These are phyloP conservation scores for Aphelinus certus DNA, from an alignment of 1,140 invertebrate genomes.

Conservation along the genomic window DNA sequence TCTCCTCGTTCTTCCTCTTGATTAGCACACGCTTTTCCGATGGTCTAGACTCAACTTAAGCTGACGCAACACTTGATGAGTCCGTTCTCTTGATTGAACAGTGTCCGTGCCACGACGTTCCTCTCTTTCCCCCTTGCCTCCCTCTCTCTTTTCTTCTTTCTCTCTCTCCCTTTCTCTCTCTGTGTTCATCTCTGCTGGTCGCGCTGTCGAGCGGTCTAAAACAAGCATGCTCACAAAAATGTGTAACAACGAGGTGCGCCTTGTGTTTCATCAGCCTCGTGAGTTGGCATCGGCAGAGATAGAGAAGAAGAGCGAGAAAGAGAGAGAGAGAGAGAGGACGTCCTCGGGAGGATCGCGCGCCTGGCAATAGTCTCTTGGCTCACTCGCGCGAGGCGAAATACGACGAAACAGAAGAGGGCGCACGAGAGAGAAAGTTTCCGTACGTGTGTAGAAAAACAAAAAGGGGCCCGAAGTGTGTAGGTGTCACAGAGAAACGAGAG, in stretches of 20 bases:
- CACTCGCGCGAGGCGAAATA: too few relatives aligned
- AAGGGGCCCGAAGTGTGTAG: constrained; percentile 47
- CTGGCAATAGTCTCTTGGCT: too few relatives aligned
- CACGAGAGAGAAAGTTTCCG: too few relatives aligned
- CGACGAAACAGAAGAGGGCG: too few relatives aligned
- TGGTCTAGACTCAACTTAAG: too few relatives aligned
- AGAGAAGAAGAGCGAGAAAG: background rate
- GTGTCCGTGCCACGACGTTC: background rate
- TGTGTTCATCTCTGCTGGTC: background rate
- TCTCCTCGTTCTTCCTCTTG: background rate
- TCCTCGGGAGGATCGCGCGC: background rate
- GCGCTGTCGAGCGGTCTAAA: background rate
- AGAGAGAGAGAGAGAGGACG: background rate
- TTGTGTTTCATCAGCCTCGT: too few relatives aligned
- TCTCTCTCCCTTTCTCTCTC: constrained; percentile 10
- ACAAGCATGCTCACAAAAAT: background rate
- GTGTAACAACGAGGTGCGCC: background rate
- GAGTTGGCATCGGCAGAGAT: background rate
- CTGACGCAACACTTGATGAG: constrained; percentile 2
- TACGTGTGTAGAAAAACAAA: constrained; percentile 40
- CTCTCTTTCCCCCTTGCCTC: background rate
- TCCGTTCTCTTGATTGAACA: constrained; percentile 8
- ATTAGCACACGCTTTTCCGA: too few relatives aligned
- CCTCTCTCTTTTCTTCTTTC: constrained; percentile 1
- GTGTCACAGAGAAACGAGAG: constrained; percentile 34